Evolutionary conservation across 2,113 vertebrate genomes (phyloP), one percentile per base, ranked within the genome.

Genomic region (Cromileptes altivelis): DNA sequence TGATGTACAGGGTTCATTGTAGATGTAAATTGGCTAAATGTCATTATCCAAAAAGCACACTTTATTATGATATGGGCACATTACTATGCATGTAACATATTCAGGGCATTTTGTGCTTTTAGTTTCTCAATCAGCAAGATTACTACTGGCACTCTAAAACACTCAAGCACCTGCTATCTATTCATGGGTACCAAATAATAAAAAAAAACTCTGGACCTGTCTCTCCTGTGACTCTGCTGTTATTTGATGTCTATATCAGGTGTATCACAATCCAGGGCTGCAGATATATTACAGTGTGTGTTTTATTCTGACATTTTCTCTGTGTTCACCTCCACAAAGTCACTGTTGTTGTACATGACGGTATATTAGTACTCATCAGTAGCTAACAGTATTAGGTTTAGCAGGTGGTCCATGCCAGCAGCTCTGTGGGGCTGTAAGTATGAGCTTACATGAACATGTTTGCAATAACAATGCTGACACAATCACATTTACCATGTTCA

Each of bases 21-120:
- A 75, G 64, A 82, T 88, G 84, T 89, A 87, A 88, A 86, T 84
- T 85, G 80, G 88, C 82, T 74, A 85, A 14, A 79, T 82, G 86
- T 90, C 87, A 89, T 91, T 85, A 87, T 89, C 37, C 78, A 81
- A 89, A 37, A 93, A 94, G 93, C 91, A 94, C 92, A 95, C 73
- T 87, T 87, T 90, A 89, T 85, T 90, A 90, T 92, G 73, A 88
- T 92, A 93, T 89, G 86, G 88, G 86, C 91, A 94, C 93, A 95
- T 91, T 94, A 95, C 94, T 95, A 95, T 95, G 94, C 94, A 95
- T 95, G 94, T 94, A 90, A 94, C 85, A 94, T 95, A 93, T 91
- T 91, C 91, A 93, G 93, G 92, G 89, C 81, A 92, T 93, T 93
- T 89, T 92, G 91, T 93, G 92, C 93, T 95, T 94, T 91, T 93